A percentile compares a stretch with the other conserved stretches of the same genome.
Evolutionary conservation across 2,888 invertebrate species (phyloP).

Genomic region (Nymphalis polychloros): DNA sequence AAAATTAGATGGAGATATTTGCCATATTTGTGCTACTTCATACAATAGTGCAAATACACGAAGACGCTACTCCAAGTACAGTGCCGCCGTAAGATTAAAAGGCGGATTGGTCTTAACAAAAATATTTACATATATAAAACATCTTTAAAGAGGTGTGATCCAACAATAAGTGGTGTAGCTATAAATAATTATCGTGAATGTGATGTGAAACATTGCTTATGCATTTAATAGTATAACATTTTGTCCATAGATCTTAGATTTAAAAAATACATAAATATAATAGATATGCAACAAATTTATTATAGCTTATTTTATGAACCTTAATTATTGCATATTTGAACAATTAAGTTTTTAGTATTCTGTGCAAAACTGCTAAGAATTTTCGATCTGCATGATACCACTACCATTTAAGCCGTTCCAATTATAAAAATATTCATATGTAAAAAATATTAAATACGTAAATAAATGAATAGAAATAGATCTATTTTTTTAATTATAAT

Average conservation of each 20-base stretch:
- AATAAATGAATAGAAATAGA: background rate
- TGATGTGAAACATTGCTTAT: background rate
- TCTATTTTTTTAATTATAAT: background rate
- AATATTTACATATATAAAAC: background rate
- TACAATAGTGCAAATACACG: too few relatives aligned
- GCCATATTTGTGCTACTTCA: too few relatives aligned
- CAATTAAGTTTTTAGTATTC: background rate
- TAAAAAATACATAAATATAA: background rate
- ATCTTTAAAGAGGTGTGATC: background rate
- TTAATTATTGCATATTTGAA: background rate
- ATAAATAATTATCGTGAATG: background rate
- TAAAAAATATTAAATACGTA: background rate
- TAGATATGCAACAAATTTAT: background rate
- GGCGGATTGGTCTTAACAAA: background rate
- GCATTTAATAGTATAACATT: background rate
- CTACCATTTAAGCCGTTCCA: conserved; percentile 7
- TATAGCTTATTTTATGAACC: background rate
- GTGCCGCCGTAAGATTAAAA: background rate
- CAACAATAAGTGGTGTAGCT: background rate
- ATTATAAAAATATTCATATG: background rate
- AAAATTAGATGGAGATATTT: background rate
- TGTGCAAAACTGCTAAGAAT: background rate
- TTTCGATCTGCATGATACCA: background rate
- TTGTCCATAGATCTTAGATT: conserved; percentile 7
- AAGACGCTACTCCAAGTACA: too few relatives aligned